Base-by-base conservation (phyloP, 2,888 invertebrate species). In the Zygothrica quintamaculata region DNA sequence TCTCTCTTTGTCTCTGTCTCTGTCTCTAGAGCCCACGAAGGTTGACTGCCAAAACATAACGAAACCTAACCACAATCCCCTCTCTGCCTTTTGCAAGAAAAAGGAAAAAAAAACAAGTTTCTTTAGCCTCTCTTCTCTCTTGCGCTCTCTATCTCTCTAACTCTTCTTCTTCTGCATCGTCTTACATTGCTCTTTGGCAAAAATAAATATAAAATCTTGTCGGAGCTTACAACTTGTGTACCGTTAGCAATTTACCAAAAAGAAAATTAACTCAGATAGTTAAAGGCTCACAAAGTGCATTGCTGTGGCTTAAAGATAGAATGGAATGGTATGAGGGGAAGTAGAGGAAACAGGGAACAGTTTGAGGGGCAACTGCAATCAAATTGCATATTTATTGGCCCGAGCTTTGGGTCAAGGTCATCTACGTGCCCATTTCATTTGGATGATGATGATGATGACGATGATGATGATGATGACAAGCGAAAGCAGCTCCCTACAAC, bases 381-480 rank as follows among this genome's bases (percentile, higher is more conserved):
- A 79, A 76, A 82, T 77, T 80, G 70, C 71, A 76, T 64, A 67
- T 78, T 81, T 81, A 78, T 84, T 76, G 75, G 58, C 40, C 37
- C 29, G 43, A 59, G 46, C 66, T 56, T 39, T 68, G 65, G 87
- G 86, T 87, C 87, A 87, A 87, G 87, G 87, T 88, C 84, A 88
- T 74, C 82, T 73, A 84, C 87, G 81, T 88, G 87, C 74, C 51
- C 74, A 76, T 78, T 84, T 80, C 61, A 78, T 81, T 84, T 84
- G 47, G 59, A 48, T 22, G 18, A n/a, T n/a, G n/a, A n/a, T n/a
- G n/a, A n/a, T n/a, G n/a, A n/a, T n/a, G n/a, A n/a, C n/a, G n/a
- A n/a, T n/a, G n/a, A n/a, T n/a, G n/a, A n/a, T n/a, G n/a, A n/a
- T n/a, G n/a, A 22, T 72, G 84, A 72, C 77, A 77, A 77, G 80